Conservation (phyloP, 2,113 vertebrate species). For the Caracal caracal region DNA sequence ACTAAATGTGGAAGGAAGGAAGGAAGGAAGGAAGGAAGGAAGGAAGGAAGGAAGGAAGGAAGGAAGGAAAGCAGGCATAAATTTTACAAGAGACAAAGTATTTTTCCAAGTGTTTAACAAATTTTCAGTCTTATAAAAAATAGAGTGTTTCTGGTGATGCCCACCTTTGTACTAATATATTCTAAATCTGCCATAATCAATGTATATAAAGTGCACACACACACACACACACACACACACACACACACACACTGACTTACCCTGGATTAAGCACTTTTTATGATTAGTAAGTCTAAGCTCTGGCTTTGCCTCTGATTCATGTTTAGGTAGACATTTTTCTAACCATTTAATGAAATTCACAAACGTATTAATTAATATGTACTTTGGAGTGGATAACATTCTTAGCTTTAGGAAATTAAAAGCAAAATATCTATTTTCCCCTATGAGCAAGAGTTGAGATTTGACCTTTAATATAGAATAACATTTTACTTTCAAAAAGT, state of each 20-base stretch:
- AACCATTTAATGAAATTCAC: slow-evolving; percentile 58
- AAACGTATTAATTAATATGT: slow-evolving; percentile 47
- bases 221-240: too few relatives aligned
- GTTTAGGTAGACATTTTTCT: slow-evolving; percentile 46
- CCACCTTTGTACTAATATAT: neutral
- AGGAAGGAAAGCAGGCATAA: neutral
- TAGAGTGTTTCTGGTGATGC: neutral
- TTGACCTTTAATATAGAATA: slow-evolving; percentile 66
- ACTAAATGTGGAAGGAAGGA: neutral
- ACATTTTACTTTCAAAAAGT: slow-evolving; percentile 61
- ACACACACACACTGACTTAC: neutral
- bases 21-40: neutral
- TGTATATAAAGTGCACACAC: neutral
- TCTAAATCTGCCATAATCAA: neutral
- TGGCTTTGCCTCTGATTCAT: slow-evolving; percentile 22
- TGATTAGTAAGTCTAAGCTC: slow-evolving; percentile 31
- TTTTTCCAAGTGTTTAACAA: neutral
- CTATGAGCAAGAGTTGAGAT: slow-evolving; percentile 44
- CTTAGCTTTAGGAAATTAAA: slow-evolving; percentile 42
- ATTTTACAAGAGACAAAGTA: slow-evolving; percentile 11
- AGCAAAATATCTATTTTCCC: slow-evolving; percentile 53
- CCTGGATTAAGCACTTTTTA: slow-evolving; percentile 8
- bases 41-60: neutral
- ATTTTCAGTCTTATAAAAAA: neutral
- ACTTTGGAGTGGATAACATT: slow-evolving; percentile 50